Conservation (phyloP, 2,797 vertebrate species). For the Hemitrygon akajei region DNA sequence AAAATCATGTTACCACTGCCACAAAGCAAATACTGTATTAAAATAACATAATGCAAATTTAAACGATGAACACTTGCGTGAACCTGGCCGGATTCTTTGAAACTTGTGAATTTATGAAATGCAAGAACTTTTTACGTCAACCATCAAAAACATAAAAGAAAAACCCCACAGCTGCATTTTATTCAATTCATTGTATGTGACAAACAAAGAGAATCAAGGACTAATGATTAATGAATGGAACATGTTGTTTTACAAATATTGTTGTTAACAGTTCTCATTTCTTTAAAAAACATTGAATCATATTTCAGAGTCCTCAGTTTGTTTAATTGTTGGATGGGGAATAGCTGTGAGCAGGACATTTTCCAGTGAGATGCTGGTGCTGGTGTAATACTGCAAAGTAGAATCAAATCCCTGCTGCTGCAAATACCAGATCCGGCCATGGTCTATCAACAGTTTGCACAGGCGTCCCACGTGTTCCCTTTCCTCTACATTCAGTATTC, state of each 20-base stretch:
- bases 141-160: neutral
- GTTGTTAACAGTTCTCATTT: neutral
- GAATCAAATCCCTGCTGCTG: slow-evolving; percentile 61
- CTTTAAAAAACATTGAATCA: neutral
- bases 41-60: neutral
- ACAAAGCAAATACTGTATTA: neutral
- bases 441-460: slow-evolving; percentile 82
- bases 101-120: neutral
- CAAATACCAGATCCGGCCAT: slow-evolving; percentile 75
- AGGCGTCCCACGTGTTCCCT: slow-evolving; percentile 70
- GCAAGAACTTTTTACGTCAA: neutral
- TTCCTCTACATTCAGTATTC: slow-evolving; percentile 64
- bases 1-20: neutral
- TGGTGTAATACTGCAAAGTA: slow-evolving; percentile 64
- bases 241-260: neutral
- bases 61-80: neutral
- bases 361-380: slow-evolving; percentile 73
- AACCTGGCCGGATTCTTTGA: neutral
- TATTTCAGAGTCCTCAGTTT: neutral
- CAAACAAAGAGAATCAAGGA: neutral
- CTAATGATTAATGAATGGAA: neutral
- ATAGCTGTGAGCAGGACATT: slow-evolving; percentile 82
- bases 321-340: slow-evolving; percentile 47
- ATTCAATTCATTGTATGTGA: neutral
- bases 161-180: neutral